phyloP scores from a whole-genome alignment of 2,888 invertebrate species.

The Nephrocerus scutellatus region DNA sequence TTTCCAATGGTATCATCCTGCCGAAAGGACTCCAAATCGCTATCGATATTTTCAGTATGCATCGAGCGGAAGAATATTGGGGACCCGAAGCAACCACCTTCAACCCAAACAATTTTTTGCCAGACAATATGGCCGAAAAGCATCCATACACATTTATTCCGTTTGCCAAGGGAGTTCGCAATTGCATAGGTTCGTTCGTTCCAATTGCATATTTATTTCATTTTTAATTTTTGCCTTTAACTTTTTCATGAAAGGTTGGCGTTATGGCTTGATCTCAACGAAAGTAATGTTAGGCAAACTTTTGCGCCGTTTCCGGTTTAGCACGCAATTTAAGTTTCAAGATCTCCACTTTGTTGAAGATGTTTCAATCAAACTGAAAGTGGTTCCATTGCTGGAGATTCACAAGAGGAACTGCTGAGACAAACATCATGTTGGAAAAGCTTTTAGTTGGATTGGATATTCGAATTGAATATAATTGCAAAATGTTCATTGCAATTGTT shows the following conservation, averaged over 20 bases:
- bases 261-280: conserved; percentile 36
- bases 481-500: too few species aligned
- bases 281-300: conserved; percentile 39
- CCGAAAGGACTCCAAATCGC: conserved; percentile 39
- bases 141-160: conserved; percentile 44
- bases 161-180: conserved; percentile 42
- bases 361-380: conserved; percentile 37
- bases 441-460: too few species aligned
- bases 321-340: conserved; percentile 35
- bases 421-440: too few species aligned
- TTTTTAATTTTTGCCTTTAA: too few species aligned
- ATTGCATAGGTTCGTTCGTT: conserved; percentile 35
- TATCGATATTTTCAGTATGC: conserved; percentile 40
- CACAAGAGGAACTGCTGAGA: conserved; percentile 24
- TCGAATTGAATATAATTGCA: too few species aligned
- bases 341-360: conserved; percentile 40
- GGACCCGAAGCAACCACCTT: conserved; percentile 40
- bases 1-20: conserved; percentile 35
- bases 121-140: conserved; percentile 34
- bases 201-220: too few species aligned
- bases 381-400: conserved; percentile 31
- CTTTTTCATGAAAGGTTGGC: too few species aligned
- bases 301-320: conserved; percentile 35
- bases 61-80: conserved; percentile 40
- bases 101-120: conserved; percentile 43